Evolutionary conservation across 2,888 invertebrate species (phyloP).

Genomic region (Xestia c-nigrum): DNA sequence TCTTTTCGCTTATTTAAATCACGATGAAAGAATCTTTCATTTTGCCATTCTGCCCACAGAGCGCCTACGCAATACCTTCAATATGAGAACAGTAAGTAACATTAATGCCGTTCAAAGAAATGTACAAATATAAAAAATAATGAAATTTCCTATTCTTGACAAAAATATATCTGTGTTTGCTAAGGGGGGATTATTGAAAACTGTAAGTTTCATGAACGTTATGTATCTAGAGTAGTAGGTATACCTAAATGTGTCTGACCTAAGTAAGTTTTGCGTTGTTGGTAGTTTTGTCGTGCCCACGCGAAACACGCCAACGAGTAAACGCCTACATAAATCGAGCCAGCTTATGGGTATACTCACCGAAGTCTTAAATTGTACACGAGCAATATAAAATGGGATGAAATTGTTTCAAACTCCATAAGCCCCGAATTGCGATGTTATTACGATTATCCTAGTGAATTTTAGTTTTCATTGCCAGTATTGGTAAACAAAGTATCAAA

Average conservation of each 20-base stretch:
- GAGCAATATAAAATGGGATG: conserved; percentile 14
- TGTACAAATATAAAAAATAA: conserved; percentile 20
- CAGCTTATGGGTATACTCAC: conserved; percentile 30
- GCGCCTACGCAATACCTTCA: conserved; percentile 36
- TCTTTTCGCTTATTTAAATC: conserved; percentile 37
- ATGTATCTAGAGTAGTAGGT: conserved; percentile 24
- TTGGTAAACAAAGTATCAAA: background rate
- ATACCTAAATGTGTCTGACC: conserved; percentile 45
- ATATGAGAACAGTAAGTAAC: conserved; percentile 37
- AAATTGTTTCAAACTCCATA: conserved; percentile 12
- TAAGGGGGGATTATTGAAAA: conserved; percentile 13
- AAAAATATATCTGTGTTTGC: conserved; percentile 4
- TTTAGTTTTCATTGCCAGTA: background rate
- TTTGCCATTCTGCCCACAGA: conserved; percentile 34
- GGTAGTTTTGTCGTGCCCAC: conserved; percentile 8
- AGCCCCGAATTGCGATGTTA: conserved; percentile 4
- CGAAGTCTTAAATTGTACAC: conserved; percentile 27
- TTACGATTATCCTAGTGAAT: background rate
- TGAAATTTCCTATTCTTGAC: conserved; percentile 9
- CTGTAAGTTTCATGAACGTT: conserved; percentile 31
- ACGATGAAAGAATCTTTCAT: conserved; percentile 35
- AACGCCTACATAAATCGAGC: conserved; percentile 27
- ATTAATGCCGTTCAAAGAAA: conserved; percentile 30
- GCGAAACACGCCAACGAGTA: conserved; percentile 37
- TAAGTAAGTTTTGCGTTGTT: conserved; percentile 38